A percentile compares a stretch with the other conserved stretches of the same genome.
phyloP scores from a whole-genome alignment of 2,888 invertebrate species.

The Hirtodrosophila confusa region DNA sequence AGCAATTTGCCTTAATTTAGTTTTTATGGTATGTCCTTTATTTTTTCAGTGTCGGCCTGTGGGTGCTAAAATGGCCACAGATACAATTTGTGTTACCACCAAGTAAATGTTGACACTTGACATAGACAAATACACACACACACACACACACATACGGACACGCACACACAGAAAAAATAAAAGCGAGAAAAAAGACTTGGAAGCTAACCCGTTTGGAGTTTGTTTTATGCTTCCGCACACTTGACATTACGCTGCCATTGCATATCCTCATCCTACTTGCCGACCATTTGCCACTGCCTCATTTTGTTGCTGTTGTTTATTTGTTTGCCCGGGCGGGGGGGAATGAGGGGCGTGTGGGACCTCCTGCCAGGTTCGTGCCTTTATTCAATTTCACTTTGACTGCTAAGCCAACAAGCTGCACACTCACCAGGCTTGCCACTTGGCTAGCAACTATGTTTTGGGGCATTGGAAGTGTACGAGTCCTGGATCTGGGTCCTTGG shows the following conservation, averaged over 20 bases:
- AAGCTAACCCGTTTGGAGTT: constrained; percentile 73
- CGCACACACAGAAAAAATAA: constrained; percentile 5
- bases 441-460: constrained; percentile 34
- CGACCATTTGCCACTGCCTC: constrained; percentile 27
- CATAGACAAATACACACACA: constrained; percentile 66
- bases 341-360: constrained; percentile 4
- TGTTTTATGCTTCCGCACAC: constrained; percentile 78
- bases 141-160: constrained; percentile 22
- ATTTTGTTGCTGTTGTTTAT: constrained; percentile 41
- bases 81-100: constrained; percentile 78
- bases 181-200: constrained; percentile 44
- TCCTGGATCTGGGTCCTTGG: not conserved
- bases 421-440: constrained; percentile 11
- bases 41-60: constrained; percentile 29
- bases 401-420: constrained; percentile 43
- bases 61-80: constrained; percentile 67
- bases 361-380: constrained; percentile 52
- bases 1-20: constrained; percentile 13
- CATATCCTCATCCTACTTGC: constrained; percentile 16
- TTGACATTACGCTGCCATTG: constrained; percentile 72
- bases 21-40: constrained; percentile 2
- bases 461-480: constrained; percentile 6
- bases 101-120: constrained; percentile 78
- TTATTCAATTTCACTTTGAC: constrained; percentile 75
- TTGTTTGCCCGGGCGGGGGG: constrained; percentile 11